A percentile compares a stretch with the other conserved stretches of the same genome.
Conservation (phyloP, 2,888 invertebrate genomes). For the Scaptodrosophila latifasciaeformis region DNA sequence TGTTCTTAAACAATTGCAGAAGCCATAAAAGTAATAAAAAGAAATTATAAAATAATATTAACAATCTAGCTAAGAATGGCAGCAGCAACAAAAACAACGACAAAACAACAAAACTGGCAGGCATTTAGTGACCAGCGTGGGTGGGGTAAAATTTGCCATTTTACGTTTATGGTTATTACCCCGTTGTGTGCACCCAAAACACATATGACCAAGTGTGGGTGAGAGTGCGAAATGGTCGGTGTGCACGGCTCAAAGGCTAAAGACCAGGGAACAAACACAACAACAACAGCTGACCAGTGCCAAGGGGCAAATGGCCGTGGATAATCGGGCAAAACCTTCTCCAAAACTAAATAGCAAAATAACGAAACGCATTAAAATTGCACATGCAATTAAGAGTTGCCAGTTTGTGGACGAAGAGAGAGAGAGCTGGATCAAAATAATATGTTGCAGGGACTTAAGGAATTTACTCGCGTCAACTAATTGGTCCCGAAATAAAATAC, state of each 20-base stretch:
- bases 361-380: conserved; percentile 34
- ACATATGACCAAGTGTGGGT: conserved; percentile 27
- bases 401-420: neutral
- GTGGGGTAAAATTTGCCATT: conserved; percentile 42
- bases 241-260: conserved; percentile 36
- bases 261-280: conserved; percentile 25
- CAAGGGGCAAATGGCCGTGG: neutral
- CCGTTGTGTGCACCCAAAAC: neutral
- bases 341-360: conserved; percentile 14
- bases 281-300: conserved; percentile 36
- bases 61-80: conserved; percentile 35
- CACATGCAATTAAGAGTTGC: conserved; percentile 38
- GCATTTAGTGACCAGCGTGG: too few species aligned
- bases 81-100: neutral
- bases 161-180: conserved; percentile 52
- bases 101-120: conserved; percentile 14
- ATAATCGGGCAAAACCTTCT: neutral
- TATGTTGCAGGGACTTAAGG: neutral
- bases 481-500: too few species aligned
- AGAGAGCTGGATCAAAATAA: neutral
- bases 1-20: too few species aligned
- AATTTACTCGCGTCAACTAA: too few species aligned
- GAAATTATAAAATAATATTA: conserved; percentile 65
- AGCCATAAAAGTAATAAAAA: conserved; percentile 43
- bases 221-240: too few species aligned